phyloP scores from a whole-genome alignment of 2,797 vertebrate genomes.

The Acipenser ruthenus region DNA sequence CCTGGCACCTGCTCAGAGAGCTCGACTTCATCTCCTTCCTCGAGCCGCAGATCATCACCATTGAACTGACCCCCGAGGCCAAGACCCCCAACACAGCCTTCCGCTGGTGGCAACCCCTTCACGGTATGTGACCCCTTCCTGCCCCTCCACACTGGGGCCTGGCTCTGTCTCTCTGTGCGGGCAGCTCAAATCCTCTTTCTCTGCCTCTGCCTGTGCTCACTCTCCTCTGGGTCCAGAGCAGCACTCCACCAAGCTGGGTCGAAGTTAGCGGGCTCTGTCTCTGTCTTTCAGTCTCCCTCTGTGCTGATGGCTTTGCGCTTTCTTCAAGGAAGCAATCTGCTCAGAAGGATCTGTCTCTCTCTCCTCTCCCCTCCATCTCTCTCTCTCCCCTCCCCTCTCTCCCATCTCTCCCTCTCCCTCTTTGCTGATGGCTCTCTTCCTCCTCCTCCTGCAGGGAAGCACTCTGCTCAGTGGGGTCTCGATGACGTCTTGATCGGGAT shows the following conservation, averaged over 20 bases:
- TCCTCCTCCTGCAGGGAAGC: conserved; percentile 65
- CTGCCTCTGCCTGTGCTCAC: neutral
- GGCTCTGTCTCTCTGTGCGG: neutral
- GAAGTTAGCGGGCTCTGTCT: neutral
- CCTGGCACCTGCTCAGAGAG: conserved; percentile 88
- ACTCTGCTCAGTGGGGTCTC: conserved; percentile 92
- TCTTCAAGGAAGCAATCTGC: neutral
- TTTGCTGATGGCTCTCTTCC: neutral
- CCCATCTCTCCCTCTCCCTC: neutral
- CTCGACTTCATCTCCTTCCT: conserved; percentile 88
- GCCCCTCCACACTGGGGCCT: conserved; percentile 4
- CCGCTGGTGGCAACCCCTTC: conserved; percentile 96
- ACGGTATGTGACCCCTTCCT: conserved; percentile 53
- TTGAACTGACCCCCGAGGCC: conserved; percentile 82
- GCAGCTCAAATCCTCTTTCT: neutral
- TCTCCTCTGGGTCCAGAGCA: neutral
- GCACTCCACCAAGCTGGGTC: no score
- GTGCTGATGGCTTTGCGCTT: neutral
- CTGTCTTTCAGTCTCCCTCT: neutral
- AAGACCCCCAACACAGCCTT: conserved; percentile 86
- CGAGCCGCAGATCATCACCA: conserved; percentile 89
- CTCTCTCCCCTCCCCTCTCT: neutral
- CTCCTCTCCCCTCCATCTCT: neutral
- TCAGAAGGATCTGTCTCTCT: neutral
- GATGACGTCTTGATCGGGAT: conserved; percentile 92